These are phyloP conservation scores for Eledona agricola DNA, from an alignment of 2,888 invertebrate species.

Conservation along the genomic window DNA sequence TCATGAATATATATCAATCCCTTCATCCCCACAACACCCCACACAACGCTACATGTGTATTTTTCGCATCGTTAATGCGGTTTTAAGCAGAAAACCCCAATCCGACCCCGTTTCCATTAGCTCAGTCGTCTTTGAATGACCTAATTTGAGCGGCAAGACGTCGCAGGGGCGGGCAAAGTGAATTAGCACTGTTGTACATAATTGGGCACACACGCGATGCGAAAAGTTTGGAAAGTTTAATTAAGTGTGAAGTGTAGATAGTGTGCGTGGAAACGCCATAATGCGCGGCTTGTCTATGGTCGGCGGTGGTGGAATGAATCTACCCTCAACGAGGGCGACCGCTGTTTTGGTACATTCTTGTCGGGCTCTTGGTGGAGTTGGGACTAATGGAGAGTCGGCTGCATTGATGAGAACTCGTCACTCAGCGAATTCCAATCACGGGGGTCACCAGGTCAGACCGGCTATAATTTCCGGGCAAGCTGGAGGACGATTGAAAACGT, in stretches of 20 bases:
- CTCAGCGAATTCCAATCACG: constrained; percentile 34
- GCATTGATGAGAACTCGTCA: constrained; percentile 33
- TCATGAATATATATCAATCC: constrained; percentile 37
- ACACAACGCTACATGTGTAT: constrained; percentile 4
- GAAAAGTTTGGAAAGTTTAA: constrained; percentile 50
- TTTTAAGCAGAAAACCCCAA: constrained; percentile 6
- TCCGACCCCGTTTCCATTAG: constrained; percentile 12
- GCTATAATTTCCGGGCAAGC: constrained; percentile 33
- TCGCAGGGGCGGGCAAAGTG: constrained; percentile 29
- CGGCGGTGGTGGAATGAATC: constrained; percentile 28
- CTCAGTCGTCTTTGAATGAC: constrained; percentile 24
- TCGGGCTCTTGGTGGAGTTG: constrained; percentile 16
- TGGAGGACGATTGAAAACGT: constrained; percentile 33
- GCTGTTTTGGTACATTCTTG: constrained; percentile 13
- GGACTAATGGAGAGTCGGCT: constrained; percentile 23
- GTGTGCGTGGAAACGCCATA: constrained; percentile 41
- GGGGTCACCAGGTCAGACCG: constrained; percentile 29
- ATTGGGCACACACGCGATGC: constrained; percentile 44
- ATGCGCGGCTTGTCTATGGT: constrained; percentile 27
- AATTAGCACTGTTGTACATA: constrained; percentile 42
- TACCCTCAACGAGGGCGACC: constrained; percentile 7
- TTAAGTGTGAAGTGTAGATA: constrained; percentile 54
- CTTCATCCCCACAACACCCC: constrained; percentile 5
- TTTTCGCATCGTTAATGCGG: constrained; percentile 12
- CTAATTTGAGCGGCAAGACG: constrained; percentile 37